A percentile compares a stretch with the other conserved stretches of the same genome.
Evolutionary conservation across 2,113 vertebrate species (phyloP).

Genomic region (Eupsittula cactorum): DNA sequence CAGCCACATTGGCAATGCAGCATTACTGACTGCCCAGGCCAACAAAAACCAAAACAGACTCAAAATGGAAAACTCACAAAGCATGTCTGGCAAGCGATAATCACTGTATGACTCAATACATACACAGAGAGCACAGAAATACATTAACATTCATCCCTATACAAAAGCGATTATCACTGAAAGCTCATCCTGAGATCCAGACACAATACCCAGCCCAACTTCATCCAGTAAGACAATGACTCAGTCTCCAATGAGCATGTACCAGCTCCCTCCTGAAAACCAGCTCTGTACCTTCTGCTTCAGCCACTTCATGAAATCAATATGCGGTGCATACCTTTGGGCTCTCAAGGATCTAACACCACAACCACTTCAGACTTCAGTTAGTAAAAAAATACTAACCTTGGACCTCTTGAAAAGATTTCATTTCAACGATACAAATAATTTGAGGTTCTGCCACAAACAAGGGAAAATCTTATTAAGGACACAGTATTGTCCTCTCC

Average conservation of each 20-base stretch:
- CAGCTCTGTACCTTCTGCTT: background rate
- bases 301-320: background rate
- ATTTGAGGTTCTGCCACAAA: background rate
- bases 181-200: background rate
- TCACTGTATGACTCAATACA: background rate
- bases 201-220: background rate
- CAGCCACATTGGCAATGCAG: background rate
- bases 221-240: background rate
- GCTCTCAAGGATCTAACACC: background rate
- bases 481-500: background rate
- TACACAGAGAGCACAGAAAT: background rate
- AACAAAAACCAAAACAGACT: background rate
- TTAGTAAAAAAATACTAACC: background rate
- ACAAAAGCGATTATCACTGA: background rate
- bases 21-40: background rate
- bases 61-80: background rate
- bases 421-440: background rate
- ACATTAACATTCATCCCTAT: background rate
- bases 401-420: background rate
- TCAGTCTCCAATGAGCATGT: background rate
- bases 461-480: background rate
- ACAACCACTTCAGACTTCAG: background rate
- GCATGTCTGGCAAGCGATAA: background rate
- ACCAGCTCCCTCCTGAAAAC: background rate
- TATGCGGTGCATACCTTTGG: rapidly evolving